phyloP scores from a whole-genome alignment of 2,113 vertebrate species.

The Mustelus asterias region DNA sequence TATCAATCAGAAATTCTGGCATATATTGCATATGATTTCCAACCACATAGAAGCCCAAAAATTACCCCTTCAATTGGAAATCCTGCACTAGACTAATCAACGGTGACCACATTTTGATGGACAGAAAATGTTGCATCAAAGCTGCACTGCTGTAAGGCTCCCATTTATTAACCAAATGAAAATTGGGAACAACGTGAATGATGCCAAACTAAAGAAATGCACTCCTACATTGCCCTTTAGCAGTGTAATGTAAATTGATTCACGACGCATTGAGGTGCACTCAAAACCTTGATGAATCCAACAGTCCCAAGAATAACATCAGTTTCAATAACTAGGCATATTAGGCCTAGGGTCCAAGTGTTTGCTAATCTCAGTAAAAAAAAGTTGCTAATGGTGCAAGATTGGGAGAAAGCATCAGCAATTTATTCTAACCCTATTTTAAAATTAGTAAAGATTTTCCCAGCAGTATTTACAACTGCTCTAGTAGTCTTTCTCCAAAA shows the following conservation, averaged over 20 bases:
- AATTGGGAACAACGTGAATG: not conserved
- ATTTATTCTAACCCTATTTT: not conserved
- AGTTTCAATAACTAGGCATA: not conserved
- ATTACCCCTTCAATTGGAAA: slow-evolving; percentile 1
- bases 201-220: not conserved
- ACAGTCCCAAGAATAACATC: not conserved
- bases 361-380: not conserved
- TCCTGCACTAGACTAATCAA: not conserved
- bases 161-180: not conserved
- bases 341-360: not conserved
- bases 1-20: not conserved
- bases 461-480: not conserved
- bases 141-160: not conserved
- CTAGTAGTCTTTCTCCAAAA: not conserved
- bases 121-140: not conserved
- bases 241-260: not conserved
- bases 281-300: not conserved
- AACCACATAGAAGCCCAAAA: not conserved
- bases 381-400: not conserved
- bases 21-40: not conserved
- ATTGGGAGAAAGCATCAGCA: not conserved
- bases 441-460: not conserved
- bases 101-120: not conserved
- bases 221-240: not conserved
- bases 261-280: not conserved